Evolutionary conservation across 2,888 invertebrate genomes (phyloP).

Genomic region (Fabriciana adippe): DNA sequence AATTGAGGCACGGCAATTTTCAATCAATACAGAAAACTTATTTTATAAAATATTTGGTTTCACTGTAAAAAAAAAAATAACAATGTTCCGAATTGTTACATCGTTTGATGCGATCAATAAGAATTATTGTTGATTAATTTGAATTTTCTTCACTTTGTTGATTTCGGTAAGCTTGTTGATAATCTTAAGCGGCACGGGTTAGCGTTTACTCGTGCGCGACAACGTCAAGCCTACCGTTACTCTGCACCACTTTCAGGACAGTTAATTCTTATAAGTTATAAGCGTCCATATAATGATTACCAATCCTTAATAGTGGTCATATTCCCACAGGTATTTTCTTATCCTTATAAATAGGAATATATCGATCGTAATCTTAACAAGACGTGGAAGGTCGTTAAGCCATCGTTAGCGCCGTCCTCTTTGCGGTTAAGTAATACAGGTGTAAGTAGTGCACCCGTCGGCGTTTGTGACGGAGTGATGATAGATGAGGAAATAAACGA

Average conservation of each 20-base stretch:
- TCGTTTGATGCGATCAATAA: not conserved
- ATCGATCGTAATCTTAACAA: conserved; percentile 46
- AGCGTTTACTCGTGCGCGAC: conserved; percentile 61
- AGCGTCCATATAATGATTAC: conserved; percentile 30
- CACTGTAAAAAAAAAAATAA: too few relatives aligned
- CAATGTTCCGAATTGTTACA: too few relatives aligned
- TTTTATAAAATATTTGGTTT: too few relatives aligned
- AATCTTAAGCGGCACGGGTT: conserved; percentile 41
- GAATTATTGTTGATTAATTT: conserved; percentile 55
- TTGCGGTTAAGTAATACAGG: conserved; percentile 57
- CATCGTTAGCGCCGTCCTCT: conserved; percentile 51
- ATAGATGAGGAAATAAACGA: conserved; percentile 63
- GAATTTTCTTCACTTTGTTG: conserved; percentile 57
- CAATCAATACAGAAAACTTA: too few relatives aligned
- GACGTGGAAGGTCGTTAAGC: conserved; percentile 59
- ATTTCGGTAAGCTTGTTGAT: conserved; percentile 51
- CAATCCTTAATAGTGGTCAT: conserved; percentile 26
- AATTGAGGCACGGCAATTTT: too few relatives aligned
- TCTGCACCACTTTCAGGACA: conserved; percentile 66
- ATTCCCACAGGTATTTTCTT: conserved; percentile 9
- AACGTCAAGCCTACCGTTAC: conserved; percentile 65
- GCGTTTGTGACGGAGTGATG: conserved; percentile 57
- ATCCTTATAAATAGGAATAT: conserved; percentile 24
- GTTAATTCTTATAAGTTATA: conserved; percentile 54
- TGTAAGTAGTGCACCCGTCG: conserved; percentile 58